Evolutionary conservation across 2,113 vertebrate species (phyloP).

Genomic region (Polypterus senegalus): DNA sequence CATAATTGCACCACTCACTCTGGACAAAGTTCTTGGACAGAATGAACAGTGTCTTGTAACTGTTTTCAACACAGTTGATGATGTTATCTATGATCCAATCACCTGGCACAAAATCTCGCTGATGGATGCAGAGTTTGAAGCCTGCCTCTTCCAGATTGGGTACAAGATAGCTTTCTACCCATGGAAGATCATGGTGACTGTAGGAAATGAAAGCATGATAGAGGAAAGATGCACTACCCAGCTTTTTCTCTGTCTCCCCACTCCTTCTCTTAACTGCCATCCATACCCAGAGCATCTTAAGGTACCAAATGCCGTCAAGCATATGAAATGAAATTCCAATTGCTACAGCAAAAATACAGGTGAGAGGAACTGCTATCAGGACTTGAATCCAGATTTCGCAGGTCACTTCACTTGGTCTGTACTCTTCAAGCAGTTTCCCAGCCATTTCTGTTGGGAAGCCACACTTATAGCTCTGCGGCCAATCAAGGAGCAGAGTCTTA

Average conservation of each 20-base stretch:
- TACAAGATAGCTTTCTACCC: constrained; percentile 1
- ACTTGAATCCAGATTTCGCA: constrained; percentile 18
- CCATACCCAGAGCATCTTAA: constrained; percentile 5
- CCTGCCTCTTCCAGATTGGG: constrained; percentile 3
- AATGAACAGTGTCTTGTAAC: constrained; percentile 45
- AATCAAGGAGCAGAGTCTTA: constrained; percentile 36
- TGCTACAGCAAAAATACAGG: not conserved
- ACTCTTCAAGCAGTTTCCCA: constrained; percentile 19
- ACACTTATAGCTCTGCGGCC: constrained; percentile 36
- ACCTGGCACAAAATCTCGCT: constrained; percentile 6
- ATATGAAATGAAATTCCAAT: not conserved
- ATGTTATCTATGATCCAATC: constrained; percentile 11
- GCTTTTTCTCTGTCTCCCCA: not conserved
- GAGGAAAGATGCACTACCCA: constrained; percentile 1
- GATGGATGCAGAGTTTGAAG: constrained; percentile 4
- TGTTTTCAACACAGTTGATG: constrained; percentile 15
- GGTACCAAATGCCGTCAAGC: constrained; percentile 3
- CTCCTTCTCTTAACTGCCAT: constrained; percentile 1
- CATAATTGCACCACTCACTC: constrained; percentile 48
- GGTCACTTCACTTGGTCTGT: constrained; percentile 21
- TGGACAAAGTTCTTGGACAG: constrained; percentile 43
- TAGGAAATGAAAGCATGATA: constrained; percentile 11
- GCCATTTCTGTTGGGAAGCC: constrained; percentile 19
- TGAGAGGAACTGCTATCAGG: not conserved
- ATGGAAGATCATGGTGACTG: constrained; percentile 1